Percentiles rank a stretch among this genome's conserved stretches.
These are phyloP conservation scores for Neosilurus hyrtlii DNA, from an alignment of 2,797 vertebrate species.

Conservation along the genomic window DNA sequence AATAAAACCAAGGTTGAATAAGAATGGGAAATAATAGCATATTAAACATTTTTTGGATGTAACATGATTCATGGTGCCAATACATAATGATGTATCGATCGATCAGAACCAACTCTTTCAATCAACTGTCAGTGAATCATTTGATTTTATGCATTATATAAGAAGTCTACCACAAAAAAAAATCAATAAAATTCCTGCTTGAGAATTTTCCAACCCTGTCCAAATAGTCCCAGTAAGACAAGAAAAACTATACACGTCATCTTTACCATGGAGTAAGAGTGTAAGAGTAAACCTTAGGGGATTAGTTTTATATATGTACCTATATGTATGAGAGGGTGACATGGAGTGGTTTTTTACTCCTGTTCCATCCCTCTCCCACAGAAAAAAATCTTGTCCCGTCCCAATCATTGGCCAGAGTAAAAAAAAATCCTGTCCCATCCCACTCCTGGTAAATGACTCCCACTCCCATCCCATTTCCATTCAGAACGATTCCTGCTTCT, in stretches of 20 bases:
- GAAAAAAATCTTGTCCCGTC: too few relatives aligned
- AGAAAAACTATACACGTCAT: slow-evolving; percentile 1
- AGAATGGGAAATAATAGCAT: background rate
- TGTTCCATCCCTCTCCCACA: too few relatives aligned
- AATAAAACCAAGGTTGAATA: background rate
- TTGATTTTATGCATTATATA: slow-evolving; percentile 30
- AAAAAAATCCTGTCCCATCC: too few relatives aligned
- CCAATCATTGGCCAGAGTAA: too few relatives aligned
- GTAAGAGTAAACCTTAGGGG: slow-evolving; percentile 25
- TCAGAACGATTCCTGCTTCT: too few relatives aligned
- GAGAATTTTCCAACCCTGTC: slow-evolving; percentile 27
- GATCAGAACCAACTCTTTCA: too few relatives aligned
- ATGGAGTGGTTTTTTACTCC: too few relatives aligned
- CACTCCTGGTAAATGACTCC: too few relatives aligned
- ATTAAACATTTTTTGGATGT: background rate
- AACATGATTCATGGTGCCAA: background rate
- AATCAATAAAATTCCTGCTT: too few relatives aligned
- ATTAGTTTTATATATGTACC: too few relatives aligned
- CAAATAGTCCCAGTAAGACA: slow-evolving; percentile 22
- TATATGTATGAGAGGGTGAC: too few relatives aligned
- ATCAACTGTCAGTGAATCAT: background rate
- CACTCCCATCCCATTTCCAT: too few relatives aligned
- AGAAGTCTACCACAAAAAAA: slow-evolving; percentile 32
- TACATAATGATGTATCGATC: background rate
- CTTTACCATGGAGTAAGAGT: slow-evolving; percentile 26